Percentiles rank a stretch among this genome's conserved stretches.
Evolutionary conservation across 2,113 vertebrate genomes (phyloP).

Genomic region (Gallinago paraguaiae): DNA sequence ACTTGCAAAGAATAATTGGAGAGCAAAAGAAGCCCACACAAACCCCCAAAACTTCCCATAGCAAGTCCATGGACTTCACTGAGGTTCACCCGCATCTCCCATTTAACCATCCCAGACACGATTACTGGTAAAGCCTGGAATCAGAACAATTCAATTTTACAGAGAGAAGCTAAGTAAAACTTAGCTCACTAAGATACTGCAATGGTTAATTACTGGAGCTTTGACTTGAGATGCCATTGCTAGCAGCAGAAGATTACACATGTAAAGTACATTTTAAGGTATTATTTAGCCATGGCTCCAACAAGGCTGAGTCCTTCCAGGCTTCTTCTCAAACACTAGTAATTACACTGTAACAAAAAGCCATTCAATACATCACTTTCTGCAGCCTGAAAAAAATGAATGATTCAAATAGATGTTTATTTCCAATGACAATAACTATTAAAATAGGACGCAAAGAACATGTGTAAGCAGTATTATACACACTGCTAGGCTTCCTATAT

Average conservation of each 20-base stretch:
- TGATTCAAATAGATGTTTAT: neutral
- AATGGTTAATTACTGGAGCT: neutral
- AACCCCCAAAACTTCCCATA: neutral
- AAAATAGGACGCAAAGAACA: neutral
- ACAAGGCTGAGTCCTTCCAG: neutral
- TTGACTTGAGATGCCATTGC: neutral
- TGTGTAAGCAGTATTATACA: neutral
- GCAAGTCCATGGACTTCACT: neutral
- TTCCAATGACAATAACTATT: neutral
- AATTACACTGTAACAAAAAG: conserved; percentile 1
- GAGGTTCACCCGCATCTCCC: neutral
- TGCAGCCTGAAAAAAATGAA: neutral
- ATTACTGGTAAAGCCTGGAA: neutral
- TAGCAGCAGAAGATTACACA: neutral
- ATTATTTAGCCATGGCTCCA: neutral
- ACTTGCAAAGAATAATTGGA: conserved; percentile 13
- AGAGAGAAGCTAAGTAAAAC: neutral
- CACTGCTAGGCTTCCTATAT: neutral
- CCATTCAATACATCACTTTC: neutral
- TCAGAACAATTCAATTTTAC: neutral
- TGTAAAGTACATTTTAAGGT: neutral
- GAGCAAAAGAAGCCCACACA: neutral
- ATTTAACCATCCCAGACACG: neutral
- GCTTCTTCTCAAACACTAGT: neutral
- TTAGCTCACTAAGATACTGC: neutral